These are phyloP conservation scores for Hydroisotoma schaefferi DNA, from an alignment of 2,888 invertebrate species.

Conservation along the genomic window DNA sequence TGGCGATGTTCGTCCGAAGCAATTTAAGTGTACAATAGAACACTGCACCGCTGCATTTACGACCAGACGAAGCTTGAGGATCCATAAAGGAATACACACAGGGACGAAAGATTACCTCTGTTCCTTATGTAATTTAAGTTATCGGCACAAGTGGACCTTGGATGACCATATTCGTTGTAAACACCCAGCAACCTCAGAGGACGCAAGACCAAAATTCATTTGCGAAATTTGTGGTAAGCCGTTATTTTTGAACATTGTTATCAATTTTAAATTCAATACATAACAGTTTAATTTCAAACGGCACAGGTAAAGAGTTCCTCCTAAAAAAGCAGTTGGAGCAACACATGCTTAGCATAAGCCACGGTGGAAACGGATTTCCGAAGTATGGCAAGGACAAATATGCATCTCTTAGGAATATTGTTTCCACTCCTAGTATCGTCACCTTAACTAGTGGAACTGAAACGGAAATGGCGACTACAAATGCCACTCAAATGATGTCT, in stretches of 20 bases:
- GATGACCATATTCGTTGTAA: background rate
- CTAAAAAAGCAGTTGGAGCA: background rate
- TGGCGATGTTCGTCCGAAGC: background rate
- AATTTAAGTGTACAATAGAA: background rate
- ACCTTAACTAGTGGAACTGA: no score
- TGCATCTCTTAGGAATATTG: no score
- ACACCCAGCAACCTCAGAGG: background rate
- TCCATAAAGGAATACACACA: background rate
- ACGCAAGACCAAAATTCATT: background rate
- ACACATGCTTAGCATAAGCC: background rate
- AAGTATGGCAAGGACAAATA: no score
- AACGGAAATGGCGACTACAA: no score
- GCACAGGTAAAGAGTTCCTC: background rate
- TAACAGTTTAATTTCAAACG: background rate
- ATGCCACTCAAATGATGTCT: no score
- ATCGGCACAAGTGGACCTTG: background rate
- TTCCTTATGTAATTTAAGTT: background rate
- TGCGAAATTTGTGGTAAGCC: background rate
- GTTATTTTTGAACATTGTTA: no score
- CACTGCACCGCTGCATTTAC: background rate
- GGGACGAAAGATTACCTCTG: conserved; percentile 4
- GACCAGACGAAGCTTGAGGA: background rate
- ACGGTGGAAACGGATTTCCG: background rate
- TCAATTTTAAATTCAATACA: no score
- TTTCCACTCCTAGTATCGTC: no score